Conservation (phyloP, 2,888 invertebrate genomes). For the Caenorhabditis sp. region DNA sequence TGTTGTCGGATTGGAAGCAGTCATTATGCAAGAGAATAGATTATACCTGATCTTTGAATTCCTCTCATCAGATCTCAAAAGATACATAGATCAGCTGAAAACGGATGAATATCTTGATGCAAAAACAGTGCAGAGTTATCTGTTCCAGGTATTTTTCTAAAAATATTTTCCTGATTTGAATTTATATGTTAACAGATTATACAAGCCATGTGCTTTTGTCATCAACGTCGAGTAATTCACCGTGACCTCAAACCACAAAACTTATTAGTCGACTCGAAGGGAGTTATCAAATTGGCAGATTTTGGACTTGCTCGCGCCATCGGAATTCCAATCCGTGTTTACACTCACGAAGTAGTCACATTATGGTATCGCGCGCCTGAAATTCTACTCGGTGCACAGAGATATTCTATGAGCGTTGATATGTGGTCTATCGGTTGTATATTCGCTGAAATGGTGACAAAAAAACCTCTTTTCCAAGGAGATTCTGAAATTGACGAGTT, state of each 20-base stretch:
- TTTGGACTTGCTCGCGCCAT: conserved; percentile 95
- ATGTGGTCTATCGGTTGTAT: conserved; percentile 88
- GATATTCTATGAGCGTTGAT: conserved; percentile 94
- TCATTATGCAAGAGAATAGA: conserved; percentile 80
- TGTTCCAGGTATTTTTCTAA: conserved; percentile 57
- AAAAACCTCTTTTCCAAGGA: conserved; percentile 86
- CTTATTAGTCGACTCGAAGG: conserved; percentile 83
- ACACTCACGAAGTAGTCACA: conserved; percentile 94
- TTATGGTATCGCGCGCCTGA: conserved; percentile 98
- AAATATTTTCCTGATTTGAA: not conserved
- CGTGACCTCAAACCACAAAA: conserved; percentile 70
- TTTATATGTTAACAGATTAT: conserved; percentile 78
- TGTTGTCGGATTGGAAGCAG: conserved; percentile 87
- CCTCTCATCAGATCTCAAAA: conserved; percentile 89
- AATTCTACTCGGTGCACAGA: conserved; percentile 85
- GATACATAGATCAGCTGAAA: conserved; percentile 84
- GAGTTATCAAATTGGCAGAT: conserved; percentile 96
- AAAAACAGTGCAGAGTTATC: conserved; percentile 79
- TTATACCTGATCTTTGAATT: conserved; percentile 93
- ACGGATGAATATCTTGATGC: conserved; percentile 82
- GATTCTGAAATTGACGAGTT: conserved; percentile 98
- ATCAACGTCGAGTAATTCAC: conserved; percentile 73
- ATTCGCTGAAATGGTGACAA: conserved; percentile 88
- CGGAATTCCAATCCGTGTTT: conserved; percentile 92
- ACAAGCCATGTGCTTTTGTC: conserved; percentile 90